phyloP scores from a whole-genome alignment of 2,797 vertebrate species.

The Neomorphus geoffroyi region DNA sequence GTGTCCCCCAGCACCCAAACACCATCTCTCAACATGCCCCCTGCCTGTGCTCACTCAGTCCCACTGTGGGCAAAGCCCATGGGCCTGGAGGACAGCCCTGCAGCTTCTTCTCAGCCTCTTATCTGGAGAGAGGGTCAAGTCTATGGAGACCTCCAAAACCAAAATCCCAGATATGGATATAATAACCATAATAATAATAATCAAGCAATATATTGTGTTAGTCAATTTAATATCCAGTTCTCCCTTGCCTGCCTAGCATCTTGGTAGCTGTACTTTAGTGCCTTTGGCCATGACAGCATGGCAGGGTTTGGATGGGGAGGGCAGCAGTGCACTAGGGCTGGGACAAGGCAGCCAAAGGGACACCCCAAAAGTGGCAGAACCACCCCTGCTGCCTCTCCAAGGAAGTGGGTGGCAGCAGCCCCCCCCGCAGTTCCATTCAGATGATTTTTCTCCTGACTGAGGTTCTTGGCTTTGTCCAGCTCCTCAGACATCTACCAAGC shows the following conservation, averaged over 20 bases:
- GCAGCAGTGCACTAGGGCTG: no score
- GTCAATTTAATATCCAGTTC: neutral
- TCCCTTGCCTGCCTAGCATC: neutral
- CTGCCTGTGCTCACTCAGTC: accelerated
- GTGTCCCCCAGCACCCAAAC: no score
- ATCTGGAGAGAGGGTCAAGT: neutral
- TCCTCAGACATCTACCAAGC: neutral
- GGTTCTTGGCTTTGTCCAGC: neutral
- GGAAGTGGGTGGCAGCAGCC: neutral
- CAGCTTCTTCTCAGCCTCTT: neutral
- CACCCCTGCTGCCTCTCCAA: neutral
- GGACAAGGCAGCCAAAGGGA: neutral
- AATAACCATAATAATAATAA: neutral
- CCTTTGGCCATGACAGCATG: accelerated
- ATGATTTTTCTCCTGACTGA: neutral
- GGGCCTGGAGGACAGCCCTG: neutral
- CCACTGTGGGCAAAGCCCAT: accelerated
- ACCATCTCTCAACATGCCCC: no score
- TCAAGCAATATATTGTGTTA: neutral
- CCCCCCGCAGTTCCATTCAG: accelerated
- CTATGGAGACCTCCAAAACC: neutral
- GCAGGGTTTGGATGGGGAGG: neutral
- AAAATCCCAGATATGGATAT: neutral
- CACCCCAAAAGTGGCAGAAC: neutral
- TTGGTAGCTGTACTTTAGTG: accelerated